Conservation (phyloP, 2,888 invertebrate species). For the Troilus luridus region DNA sequence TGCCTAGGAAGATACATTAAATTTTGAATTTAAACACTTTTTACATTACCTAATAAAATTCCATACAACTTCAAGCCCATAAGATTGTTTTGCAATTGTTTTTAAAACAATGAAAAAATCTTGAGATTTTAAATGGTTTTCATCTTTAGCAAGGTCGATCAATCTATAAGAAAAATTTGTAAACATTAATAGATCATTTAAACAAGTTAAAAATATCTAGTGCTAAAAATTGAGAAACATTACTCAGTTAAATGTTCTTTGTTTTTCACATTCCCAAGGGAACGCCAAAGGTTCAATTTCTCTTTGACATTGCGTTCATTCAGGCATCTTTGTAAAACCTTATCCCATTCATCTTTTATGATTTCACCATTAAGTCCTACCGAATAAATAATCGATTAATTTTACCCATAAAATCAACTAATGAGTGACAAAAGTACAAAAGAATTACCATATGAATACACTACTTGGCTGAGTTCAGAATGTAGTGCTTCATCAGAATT, state of each 20-base stretch:
- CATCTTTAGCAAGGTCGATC: conserved; percentile 81
- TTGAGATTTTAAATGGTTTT: conserved; percentile 82
- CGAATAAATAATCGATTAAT: not conserved
- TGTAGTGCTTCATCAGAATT: not conserved
- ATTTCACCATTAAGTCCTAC: conserved; percentile 68
- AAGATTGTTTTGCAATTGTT: conserved; percentile 80
- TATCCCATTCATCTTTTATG: conserved; percentile 79
- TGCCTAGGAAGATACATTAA: not conserved
- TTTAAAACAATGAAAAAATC: conserved; percentile 84
- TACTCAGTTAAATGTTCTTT: conserved; percentile 66
- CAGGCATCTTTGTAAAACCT: conserved; percentile 80
- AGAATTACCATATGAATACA: conserved; percentile 45
- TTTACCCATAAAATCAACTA: not conserved
- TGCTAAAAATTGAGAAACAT: not conserved
- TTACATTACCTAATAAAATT: conserved; percentile 77
- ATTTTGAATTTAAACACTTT: not conserved
- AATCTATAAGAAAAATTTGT: conserved; percentile 72
- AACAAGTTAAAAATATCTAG: not conserved
- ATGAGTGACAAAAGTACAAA: not conserved
- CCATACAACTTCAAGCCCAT: conserved; percentile 85
- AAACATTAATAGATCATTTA: not conserved
- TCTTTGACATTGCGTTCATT: conserved; percentile 85
- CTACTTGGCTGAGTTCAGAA: conserved; percentile 26
- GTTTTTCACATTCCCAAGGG: conserved; percentile 79
- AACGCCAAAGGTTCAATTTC: conserved; percentile 79